phyloP scores from a whole-genome alignment of 2,113 vertebrate species.

The Crocuta crocuta region DNA sequence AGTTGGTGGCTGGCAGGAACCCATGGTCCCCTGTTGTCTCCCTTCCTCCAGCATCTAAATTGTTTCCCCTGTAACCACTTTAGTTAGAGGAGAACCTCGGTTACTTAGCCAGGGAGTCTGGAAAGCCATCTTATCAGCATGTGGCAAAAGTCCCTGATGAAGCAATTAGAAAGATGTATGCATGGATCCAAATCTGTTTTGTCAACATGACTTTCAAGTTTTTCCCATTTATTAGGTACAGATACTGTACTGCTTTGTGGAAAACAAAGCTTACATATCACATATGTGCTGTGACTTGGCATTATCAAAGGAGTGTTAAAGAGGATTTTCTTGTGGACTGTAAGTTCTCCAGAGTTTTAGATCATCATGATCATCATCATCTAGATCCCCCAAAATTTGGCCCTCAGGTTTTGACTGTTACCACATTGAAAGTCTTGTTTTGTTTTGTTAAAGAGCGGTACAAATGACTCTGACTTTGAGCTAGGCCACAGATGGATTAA shows the following conservation, averaged over 20 bases:
- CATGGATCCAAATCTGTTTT: neutral
- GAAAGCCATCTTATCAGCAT: neutral
- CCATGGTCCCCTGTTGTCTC: neutral
- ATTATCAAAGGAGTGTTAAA: constrained; percentile 2
- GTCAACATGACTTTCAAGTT: neutral
- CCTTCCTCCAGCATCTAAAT: neutral
- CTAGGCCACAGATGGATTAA: constrained; percentile 66
- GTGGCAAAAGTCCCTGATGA: neutral
- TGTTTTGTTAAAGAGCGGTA: constrained; percentile 64
- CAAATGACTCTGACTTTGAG: constrained; percentile 64
- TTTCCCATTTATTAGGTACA: neutral
- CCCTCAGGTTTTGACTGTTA: neutral
- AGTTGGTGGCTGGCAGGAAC: neutral
- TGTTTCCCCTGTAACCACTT: constrained; percentile 15
- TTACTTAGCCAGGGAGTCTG: neutral
- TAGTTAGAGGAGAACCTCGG: neutral
- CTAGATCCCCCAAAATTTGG: constrained; percentile 15
- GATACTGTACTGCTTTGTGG: neutral
- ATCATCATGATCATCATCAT: constrained; percentile 10
- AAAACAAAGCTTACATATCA: neutral
- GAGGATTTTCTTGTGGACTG: neutral
- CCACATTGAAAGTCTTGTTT: constrained; percentile 42
- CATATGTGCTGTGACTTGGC: constrained; percentile 1
- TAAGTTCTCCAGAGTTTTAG: neutral
- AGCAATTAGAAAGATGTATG: neutral